A percentile compares a stretch with the other conserved stretches of the same genome.
Evolutionary conservation across 2,113 vertebrate species (phyloP).

Genomic region (Origma solitaria): DNA sequence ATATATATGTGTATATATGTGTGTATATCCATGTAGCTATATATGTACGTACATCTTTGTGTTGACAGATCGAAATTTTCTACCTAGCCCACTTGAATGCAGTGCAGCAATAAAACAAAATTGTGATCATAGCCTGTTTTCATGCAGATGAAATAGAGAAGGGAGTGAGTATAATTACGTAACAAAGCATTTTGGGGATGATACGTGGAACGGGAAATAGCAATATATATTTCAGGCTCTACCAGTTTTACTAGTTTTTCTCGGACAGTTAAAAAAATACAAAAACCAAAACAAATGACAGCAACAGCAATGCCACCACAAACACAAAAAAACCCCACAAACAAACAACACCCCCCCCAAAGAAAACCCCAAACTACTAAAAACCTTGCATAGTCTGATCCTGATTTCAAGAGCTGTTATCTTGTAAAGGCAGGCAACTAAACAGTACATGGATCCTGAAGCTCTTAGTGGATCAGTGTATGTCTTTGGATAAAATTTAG

Average conservation of each 20-base stretch:
- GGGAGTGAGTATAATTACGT: neutral
- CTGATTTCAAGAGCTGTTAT: neutral
- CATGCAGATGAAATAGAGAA: neutral
- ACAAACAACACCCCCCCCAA: neutral
- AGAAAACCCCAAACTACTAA: neutral
- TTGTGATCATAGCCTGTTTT: neutral
- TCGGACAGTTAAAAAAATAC: neutral
- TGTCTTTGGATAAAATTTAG: neutral
- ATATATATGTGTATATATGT: accelerated
- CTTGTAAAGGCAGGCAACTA: neutral
- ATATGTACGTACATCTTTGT: neutral
- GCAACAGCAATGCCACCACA: neutral
- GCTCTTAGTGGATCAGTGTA: neutral
- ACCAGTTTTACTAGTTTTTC: neutral
- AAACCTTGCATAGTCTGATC: neutral
- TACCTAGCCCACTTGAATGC: neutral
- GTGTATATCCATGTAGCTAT: neutral
- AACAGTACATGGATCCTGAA: neutral
- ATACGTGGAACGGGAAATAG: neutral
- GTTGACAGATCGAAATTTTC: neutral
- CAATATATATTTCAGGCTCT: neutral
- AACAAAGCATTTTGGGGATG: neutral
- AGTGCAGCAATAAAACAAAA: neutral
- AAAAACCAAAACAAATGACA: accelerated
- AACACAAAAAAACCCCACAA: neutral